These are phyloP conservation scores for Oxyruncus cristatus DNA, from an alignment of 2,113 vertebrate species.

Conservation along the genomic window DNA sequence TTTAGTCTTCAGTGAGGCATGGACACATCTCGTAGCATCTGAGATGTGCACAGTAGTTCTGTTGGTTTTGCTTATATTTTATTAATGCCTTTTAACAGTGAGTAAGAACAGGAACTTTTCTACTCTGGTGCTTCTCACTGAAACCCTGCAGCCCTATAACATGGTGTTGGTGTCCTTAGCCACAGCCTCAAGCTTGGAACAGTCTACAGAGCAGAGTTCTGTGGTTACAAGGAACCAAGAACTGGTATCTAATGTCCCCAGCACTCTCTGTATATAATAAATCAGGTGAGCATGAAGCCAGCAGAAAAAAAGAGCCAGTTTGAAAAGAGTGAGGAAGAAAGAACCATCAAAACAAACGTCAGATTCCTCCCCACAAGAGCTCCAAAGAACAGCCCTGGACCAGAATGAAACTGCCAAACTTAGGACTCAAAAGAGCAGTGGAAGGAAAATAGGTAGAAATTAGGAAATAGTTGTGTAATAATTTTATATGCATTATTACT, in stretches of 20 bases:
- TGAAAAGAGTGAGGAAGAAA: background rate
- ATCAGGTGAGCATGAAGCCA: background rate
- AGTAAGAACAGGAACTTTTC: background rate
- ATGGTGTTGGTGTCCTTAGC: background rate
- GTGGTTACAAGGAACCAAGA: background rate
- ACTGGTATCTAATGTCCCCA: background rate
- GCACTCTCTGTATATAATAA: background rate
- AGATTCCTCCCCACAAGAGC: background rate
- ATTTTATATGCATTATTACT: background rate
- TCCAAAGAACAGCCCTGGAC: background rate
- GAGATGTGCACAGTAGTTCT: background rate
- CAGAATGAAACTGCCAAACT: background rate
- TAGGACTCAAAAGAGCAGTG: background rate
- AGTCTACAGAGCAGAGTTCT: background rate
- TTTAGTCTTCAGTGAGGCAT: background rate
- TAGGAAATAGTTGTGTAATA: background rate
- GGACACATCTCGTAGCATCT: background rate
- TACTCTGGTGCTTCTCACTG: background rate
- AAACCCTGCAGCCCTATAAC: background rate
- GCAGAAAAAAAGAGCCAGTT: background rate
- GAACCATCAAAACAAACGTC: background rate
- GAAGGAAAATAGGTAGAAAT: background rate
- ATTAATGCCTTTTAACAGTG: background rate
- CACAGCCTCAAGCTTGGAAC: background rate
- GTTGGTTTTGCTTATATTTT: background rate